Percentiles rank a stretch among this genome's conserved stretches.
Evolutionary conservation across 2,797 vertebrate genomes (phyloP).

Genomic region (Acipenser oxyrinchus): DNA sequence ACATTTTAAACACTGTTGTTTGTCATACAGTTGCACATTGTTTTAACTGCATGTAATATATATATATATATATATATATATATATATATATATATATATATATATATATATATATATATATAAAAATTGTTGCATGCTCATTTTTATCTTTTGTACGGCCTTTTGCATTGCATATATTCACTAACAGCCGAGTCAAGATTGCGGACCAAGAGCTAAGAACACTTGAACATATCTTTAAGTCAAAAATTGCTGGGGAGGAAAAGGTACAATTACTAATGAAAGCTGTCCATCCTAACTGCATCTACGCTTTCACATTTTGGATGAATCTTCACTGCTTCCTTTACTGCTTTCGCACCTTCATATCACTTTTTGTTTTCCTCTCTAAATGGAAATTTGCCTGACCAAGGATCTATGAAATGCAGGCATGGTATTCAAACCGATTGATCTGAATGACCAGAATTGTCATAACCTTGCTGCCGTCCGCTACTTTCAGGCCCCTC

Average conservation of each 20-base stretch:
- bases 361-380: not conserved
- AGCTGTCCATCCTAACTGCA: slow-evolving; percentile 3
- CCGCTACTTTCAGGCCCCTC: slow-evolving; percentile 50
- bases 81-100: too few relatives aligned
- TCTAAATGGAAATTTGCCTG: slow-evolving; percentile 1
- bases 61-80: too few relatives aligned
- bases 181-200: slow-evolving; percentile 83
- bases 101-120: too few relatives aligned
- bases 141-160: slow-evolving; percentile 75
- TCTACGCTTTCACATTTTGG: not conserved
- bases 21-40: too few relatives aligned
- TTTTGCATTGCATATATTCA: slow-evolving; percentile 75
- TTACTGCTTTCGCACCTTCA: slow-evolving; percentile 18
- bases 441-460: not conserved
- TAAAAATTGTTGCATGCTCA: slow-evolving; percentile 62
- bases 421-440: not conserved
- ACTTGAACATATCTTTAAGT: slow-evolving; percentile 94
- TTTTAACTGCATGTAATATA: too few relatives aligned
- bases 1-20: too few relatives aligned
- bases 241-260: slow-evolving; percentile 75
- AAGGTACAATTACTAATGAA: slow-evolving; percentile 78
- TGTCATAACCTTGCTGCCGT: slow-evolving; percentile 54
- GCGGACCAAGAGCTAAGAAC: slow-evolving; percentile 82
- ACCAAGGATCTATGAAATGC: slow-evolving; percentile 1
- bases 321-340: slow-evolving; percentile 25